Base-by-base conservation (phyloP, 2,113 vertebrate species). In the Hemibagrus wyckioides region DNA sequence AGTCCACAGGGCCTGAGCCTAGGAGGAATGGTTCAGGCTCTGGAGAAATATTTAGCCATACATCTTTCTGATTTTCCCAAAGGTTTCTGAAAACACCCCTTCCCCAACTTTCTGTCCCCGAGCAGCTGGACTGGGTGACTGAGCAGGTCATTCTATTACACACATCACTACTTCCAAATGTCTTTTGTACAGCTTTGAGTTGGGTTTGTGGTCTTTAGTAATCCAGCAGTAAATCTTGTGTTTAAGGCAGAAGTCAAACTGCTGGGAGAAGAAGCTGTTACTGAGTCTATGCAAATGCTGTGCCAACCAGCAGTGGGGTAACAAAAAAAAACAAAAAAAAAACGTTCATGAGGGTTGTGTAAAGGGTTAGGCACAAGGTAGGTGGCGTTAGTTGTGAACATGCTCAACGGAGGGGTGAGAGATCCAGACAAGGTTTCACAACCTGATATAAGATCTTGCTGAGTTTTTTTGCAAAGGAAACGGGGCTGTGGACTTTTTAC, bases 121-220 rank as follows among this genome's bases (percentile, higher is more conserved):
- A 75, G 71, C 71, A 25, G 36, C 39, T 75, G 1, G 71, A 44
- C 33, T 36, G 71, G 36, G 39, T 33, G 71, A 25, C 21, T 21
- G 71, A 75, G 71, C 39, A 75, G 19, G 71, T 41, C 71, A 75
- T 44, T 75, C 71, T 3, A 75, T 75, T 75, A 41, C 71, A 75
- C 71, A 75, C 71, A 25, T 75, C 71, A 41, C 36, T 75, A 75
- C 19, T 25, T 25, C 21, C 36, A 75, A 41, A 75, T 75, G 23
- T 75, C 33, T 75, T 75, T 75, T 75, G 71, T 44, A 44, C 36
- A 75, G 21, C 69, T 41, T 73, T 59, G 4, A 6, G 1, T 21
- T 63, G 54, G 59, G 33, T 61, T 71, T 71, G 67, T 71, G 67
- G 67, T 71, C 67, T 71, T 19, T 19, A 19, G 33, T 17, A 71